Evolutionary conservation across 2,888 invertebrate genomes (phyloP).

Genomic region (Caenorhabditis sp.): DNA sequence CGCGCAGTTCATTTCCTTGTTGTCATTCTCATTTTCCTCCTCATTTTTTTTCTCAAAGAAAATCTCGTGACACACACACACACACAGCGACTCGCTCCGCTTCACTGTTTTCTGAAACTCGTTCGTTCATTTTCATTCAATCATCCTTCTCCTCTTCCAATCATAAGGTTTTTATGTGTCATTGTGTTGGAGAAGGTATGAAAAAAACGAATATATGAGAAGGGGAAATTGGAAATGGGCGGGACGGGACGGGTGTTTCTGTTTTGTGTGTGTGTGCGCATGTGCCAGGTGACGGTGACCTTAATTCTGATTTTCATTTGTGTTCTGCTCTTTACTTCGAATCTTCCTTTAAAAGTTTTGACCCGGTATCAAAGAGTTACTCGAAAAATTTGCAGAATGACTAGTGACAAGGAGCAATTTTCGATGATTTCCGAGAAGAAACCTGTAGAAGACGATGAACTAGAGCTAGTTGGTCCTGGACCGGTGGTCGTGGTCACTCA

Average conservation of each 20-base stretch:
- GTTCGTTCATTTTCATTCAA: slow-evolving; percentile 25
- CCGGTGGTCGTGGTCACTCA: slow-evolving; percentile 29
- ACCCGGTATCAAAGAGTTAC: too few relatives aligned
- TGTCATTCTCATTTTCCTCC: neutral
- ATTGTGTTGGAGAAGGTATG: slow-evolving; percentile 4
- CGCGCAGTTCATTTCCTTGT: neutral
- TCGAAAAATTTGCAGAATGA: neutral
- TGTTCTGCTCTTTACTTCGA: neutral
- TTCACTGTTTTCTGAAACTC: slow-evolving; percentile 4
- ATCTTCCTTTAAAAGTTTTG: too few relatives aligned
- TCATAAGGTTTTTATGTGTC: slow-evolving; percentile 39
- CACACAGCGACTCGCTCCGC: too few relatives aligned
- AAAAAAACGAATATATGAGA: neutral
- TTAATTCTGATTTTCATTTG: slow-evolving; percentile 14
- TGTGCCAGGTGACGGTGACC: slow-evolving; percentile 16
- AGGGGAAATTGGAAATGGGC: slow-evolving; percentile 4
- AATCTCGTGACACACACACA: too few relatives aligned
- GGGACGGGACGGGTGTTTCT: slow-evolving; percentile 35
- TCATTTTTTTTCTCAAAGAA: neutral
- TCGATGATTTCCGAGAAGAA: neutral
- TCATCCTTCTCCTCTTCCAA: slow-evolving; percentile 17
- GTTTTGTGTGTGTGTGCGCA: neutral
- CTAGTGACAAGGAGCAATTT: slow-evolving; percentile 20
- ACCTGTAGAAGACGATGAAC: slow-evolving; percentile 14
- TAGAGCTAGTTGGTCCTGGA: slow-evolving; percentile 25